Evolutionary conservation across 2,113 vertebrate species (phyloP), one percentile per base, ranked within the genome.

Genomic region (Rhinoderma darwinii): DNA sequence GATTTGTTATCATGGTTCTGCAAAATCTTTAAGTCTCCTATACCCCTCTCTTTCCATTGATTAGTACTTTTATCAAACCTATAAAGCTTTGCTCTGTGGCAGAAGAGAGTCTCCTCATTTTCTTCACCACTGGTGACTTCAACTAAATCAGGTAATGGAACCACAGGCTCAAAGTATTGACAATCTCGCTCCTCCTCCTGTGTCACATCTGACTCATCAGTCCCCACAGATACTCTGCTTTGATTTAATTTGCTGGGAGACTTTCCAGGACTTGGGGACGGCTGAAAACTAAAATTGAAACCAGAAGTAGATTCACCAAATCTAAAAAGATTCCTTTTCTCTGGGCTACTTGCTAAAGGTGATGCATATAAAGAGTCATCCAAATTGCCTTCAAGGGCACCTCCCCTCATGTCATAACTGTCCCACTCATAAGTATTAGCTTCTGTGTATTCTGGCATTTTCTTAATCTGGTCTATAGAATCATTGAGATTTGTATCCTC

Each of bases 41-140:
- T 98, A 22, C 98, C 98, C 84, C 98, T 96, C 90, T 99, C 98
- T 89, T 99, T 99, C 98, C 98, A 99, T 20, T 99, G 98, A 81
- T 92, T 92, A 27, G 93, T 88, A 73, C 94, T 95, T 93, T 97
- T 98, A 89, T 99, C 97, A 0, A 98, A 99, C 44, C 98, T 97
- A 84, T 99, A 99, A 14, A 99, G 93, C 90, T 99, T 99, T 89
- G 98, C 97, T 93, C 98, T 93, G 80, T 99, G 95, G 90, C 96
- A 97, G 89, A 99, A 99, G 43, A 99, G 90, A n/a, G 97, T 93
- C 82, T 96, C 96, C 78, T 99, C 98, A 25, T 99, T 97, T 92
- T 99, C 98, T 89, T 99, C 98, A 5, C 98, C 98, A 35, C 97
- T 99, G 27, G 96, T 97, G 82, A 96, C 93, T 82, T 99, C 95